Conservation (phyloP, 2,888 invertebrate genomes). For the Prosopocoilus inquinatus region DNA sequence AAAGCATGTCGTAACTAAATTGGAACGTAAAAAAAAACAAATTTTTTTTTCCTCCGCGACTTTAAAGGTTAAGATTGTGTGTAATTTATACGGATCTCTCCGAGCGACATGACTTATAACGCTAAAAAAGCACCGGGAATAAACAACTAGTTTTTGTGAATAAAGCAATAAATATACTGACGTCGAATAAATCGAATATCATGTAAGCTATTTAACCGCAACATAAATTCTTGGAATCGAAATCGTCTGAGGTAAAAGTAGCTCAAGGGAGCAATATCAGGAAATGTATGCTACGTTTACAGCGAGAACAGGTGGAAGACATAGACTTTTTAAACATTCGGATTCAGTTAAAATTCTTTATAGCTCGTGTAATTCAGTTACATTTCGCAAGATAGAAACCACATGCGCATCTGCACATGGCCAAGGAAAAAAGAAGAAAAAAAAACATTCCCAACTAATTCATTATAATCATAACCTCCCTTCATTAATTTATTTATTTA, state of each 20-base stretch:
- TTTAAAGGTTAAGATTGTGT: too few relatives aligned
- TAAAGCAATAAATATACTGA: conserved; percentile 1
- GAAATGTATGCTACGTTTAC: conserved; percentile 10
- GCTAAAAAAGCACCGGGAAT: too few relatives aligned
- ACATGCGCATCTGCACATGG: conserved; percentile 14
- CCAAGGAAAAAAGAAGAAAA: not conserved
- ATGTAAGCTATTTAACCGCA: conserved; percentile 24
- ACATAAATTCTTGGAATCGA: conserved; percentile 22
- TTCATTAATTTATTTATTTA: too few relatives aligned
- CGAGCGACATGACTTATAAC: too few relatives aligned
- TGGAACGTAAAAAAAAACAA: too few relatives aligned
- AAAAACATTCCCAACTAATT: not conserved
- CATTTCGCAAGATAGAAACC: conserved; percentile 23
- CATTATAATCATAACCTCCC: too few relatives aligned
- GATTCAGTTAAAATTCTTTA: conserved; percentile 45
- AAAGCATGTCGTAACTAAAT: too few relatives aligned
- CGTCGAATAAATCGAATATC: conserved; percentile 21
- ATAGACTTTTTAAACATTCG: conserved; percentile 43
- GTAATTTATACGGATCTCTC: too few relatives aligned
- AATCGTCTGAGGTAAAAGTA: conserved; percentile 26
- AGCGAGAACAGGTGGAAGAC: conserved; percentile 44
- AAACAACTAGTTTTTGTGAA: not conserved
- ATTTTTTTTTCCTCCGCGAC: too few relatives aligned
- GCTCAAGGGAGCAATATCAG: conserved; percentile 16
- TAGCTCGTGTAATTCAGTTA: conserved; percentile 34